Percentiles rank a stretch among this genome's conserved stretches.
Conservation (phyloP, 1,140 invertebrate species). For the Cydia amplana region DNA sequence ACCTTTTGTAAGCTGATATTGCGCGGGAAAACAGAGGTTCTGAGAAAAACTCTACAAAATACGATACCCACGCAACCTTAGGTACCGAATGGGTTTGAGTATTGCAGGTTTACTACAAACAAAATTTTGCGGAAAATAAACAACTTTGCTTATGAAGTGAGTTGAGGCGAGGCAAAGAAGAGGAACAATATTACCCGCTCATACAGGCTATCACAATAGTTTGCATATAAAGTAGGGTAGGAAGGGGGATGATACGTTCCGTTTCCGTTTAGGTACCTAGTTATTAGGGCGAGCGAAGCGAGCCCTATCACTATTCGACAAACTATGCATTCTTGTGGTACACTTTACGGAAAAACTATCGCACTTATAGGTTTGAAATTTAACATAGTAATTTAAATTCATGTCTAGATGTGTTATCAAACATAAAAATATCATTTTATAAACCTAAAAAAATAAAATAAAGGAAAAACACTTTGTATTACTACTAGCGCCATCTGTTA, state of each 20-base stretch:
- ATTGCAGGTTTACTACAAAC: not conserved
- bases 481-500: no score
- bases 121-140: constrained; percentile 9
- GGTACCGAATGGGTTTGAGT: not conserved
- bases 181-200: constrained; percentile 1
- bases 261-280: not conserved
- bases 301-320: no score
- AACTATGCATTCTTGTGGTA: no score
- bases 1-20: constrained; percentile 17
- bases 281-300: no score
- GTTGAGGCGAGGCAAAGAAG: not conserved
- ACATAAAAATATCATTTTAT: no score
- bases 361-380: no score
- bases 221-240: not conserved
- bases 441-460: no score
- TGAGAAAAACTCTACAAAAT: not conserved
- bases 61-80: not conserved
- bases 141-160: constrained; percentile 3
- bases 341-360: no score
- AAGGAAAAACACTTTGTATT: no score
- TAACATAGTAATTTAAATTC: no score
- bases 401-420: no score
- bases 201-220: constrained; percentile 2
- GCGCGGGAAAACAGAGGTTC: not conserved
- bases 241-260: not conserved